Conservation (phyloP, 2,888 invertebrate species). For the Zele albiditarsus region DNA sequence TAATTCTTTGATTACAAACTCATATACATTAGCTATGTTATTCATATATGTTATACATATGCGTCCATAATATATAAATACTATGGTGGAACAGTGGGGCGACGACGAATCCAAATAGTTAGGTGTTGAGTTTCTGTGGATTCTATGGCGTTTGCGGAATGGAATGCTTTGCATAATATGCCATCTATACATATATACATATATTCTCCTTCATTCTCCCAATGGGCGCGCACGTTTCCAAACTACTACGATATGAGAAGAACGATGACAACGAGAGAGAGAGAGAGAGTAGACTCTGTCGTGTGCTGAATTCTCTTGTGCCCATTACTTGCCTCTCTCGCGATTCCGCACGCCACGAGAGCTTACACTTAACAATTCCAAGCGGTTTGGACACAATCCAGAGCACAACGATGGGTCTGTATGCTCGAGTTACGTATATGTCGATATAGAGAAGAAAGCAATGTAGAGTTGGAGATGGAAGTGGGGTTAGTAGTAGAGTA, state of each 20-base stretch:
- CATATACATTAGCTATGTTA: no score
- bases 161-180: slow-evolving; percentile 67
- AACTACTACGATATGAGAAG: slow-evolving; percentile 23
- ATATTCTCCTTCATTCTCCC: slow-evolving; percentile 13
- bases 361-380: slow-evolving; percentile 62
- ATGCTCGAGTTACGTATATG: slow-evolving; percentile 20
- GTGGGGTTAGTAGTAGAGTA: no score
- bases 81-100: slow-evolving; percentile 29
- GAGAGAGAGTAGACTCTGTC: not conserved
- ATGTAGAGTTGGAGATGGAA: slow-evolving; percentile 6
- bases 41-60: no score
- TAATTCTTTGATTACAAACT: no score
- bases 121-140: slow-evolving; percentile 62
- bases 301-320: slow-evolving; percentile 21
- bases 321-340: not conserved
- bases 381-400: slow-evolving; percentile 65
- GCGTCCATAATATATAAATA: slow-evolving; percentile 21
- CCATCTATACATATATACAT: not conserved
- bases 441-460: slow-evolving; percentile 15
- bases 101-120: slow-evolving; percentile 57
- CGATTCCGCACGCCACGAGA: slow-evolving; percentile 27
- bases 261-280: slow-evolving; percentile 26
- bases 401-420: slow-evolving; percentile 31
- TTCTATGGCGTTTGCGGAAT: slow-evolving; percentile 60
- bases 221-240: not conserved